Base-by-base conservation (phyloP, 53 echinoderm and acorn worm genomes). In the Glandiceps talaboti region DNA sequence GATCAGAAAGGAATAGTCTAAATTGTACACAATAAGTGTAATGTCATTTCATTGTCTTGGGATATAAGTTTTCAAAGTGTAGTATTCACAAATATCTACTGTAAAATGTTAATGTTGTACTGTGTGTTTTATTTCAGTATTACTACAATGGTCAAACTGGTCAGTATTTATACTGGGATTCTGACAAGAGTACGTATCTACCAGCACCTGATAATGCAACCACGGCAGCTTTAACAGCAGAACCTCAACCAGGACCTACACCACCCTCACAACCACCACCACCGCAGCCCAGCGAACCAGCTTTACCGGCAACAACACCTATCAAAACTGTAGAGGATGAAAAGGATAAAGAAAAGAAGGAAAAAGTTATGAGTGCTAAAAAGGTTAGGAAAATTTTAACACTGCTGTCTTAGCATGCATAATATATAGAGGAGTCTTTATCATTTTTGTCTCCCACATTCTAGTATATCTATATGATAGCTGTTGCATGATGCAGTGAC, bases 91-190 rank as follows among this genome's bases (percentile, higher is more conserved):
- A n/a, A n/a, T n/a, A n/a, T n/a, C n/a, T n/a, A n/a, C n/a, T n/a
- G n/a, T n/a, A n/a, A n/a, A n/a, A n/a, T n/a, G n/a, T n/a, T n/a
- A n/a, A n/a, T n/a, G n/a, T n/a, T n/a, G n/a, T n/a, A n/a, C 64
- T 45, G 64, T 45, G 64, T 6, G 6, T 45, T 20, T 20, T 20
- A 12, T 45, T 45, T 20, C 82, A 96, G 92, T 96, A 96, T 89
- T 96, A 89, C 86, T 96, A 86, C 87, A 90, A 96, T 79, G 81
- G 90, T 26, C 83, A 84, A n/a, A 86, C 90, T 0, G 90, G 90
- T 82, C 84, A 86, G 81, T 96, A 95, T 77, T 32, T 96, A 82
- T 96, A 96, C 81, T 96, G 97, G 97, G 97, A 96, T 79, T 83
- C 84, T 77, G n/a, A 74, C 74, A 27, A 30, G 29, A 80, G 80